Percentiles rank a stretch among this genome's conserved stretches.
Evolutionary conservation across 2,113 vertebrate genomes (phyloP).

Genomic region (Uropsilus gracilis): DNA sequence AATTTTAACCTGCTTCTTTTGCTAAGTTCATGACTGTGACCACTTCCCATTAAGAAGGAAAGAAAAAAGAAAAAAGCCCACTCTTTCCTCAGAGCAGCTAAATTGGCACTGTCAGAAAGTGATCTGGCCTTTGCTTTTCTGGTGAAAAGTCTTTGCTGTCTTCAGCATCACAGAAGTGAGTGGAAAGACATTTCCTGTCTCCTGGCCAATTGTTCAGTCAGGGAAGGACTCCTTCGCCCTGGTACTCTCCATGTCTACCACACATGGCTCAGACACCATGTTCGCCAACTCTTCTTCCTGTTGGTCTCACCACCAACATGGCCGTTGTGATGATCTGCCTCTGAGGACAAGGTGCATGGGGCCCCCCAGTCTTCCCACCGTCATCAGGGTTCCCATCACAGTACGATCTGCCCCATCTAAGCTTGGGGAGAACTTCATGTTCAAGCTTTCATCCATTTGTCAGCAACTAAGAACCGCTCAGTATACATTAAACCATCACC

Average conservation of each 20-base stretch:
- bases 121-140: background rate
- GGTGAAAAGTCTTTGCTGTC: background rate
- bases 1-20: slow-evolving; percentile 81
- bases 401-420: fast-evolving
- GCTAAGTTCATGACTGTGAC: slow-evolving; percentile 77
- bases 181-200: background rate
- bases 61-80: background rate
- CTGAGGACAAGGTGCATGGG: background rate
- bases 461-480: too few species aligned
- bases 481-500: fast-evolving
- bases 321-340: background rate
- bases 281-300: background rate
- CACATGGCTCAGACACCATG: fast-evolving
- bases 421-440: background rate
- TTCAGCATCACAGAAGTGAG: background rate
- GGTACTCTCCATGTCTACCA: fast-evolving
- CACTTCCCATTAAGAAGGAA: slow-evolving; percentile 72
- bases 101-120: slow-evolving; percentile 51
- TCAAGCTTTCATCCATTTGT: background rate
- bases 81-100: slow-evolving; percentile 49
- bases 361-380: background rate
- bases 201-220: fast-evolving
- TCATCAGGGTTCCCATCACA: background rate
- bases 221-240: background rate
- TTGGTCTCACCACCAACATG: background rate